Percentiles rank a stretch among this genome's conserved stretches.
Conservation (phyloP, 2,113 vertebrate species). For the Colinus virginianus region DNA sequence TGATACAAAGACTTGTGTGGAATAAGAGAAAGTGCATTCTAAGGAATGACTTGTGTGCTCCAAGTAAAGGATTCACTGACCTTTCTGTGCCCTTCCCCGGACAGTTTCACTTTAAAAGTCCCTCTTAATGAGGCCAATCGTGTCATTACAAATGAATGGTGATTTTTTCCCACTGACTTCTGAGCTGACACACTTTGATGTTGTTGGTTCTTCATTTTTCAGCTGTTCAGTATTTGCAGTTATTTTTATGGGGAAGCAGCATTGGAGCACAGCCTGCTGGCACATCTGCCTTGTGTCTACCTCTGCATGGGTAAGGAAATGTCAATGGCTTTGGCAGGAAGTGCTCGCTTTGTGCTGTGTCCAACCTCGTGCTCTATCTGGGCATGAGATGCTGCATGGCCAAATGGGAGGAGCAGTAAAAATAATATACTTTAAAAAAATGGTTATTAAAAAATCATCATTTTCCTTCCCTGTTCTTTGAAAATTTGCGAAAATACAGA, state of each 20-base stretch:
- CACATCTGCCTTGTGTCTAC: neutral
- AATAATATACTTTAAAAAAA: neutral
- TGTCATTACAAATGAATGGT: neutral
- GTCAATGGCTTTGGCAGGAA: neutral
- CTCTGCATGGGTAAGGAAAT: neutral
- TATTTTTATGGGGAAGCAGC: neutral
- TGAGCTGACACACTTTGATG: constrained; percentile 1
- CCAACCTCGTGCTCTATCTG: neutral
- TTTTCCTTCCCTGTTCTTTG: neutral
- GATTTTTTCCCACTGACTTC: neutral
- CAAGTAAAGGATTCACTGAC: constrained; percentile 2
- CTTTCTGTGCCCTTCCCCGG: neutral
- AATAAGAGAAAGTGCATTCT: neutral
- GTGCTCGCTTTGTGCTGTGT: accelerated
- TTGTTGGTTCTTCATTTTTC: neutral
- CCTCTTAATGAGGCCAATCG: neutral
- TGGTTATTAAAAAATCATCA: neutral
- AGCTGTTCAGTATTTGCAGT: neutral
- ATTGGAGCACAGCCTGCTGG: neutral
- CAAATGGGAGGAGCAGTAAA: neutral
- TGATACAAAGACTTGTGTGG: neutral
- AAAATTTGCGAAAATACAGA: neutral
- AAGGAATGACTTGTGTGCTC: accelerated
- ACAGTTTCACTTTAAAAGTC: constrained; percentile 20
- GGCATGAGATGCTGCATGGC: neutral